phyloP scores from a whole-genome alignment of 1,140 invertebrate genomes.

The Drusus annulatus region DNA sequence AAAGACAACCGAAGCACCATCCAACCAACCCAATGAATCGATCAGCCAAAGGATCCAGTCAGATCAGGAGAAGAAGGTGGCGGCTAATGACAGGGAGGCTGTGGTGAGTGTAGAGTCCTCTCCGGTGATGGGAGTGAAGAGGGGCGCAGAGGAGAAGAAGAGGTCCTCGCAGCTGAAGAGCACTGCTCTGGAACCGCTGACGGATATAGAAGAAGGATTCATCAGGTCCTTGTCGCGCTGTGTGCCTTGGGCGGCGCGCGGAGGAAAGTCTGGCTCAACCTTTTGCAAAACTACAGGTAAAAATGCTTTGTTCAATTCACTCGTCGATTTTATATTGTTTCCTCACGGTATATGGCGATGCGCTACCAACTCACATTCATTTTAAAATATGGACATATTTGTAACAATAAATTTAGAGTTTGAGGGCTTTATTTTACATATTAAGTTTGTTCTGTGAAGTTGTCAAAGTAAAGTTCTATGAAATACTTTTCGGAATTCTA shows the following conservation, averaged over 20 bases:
- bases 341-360: no score
- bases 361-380: no score
- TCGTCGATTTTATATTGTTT: no score
- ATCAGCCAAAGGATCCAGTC: neutral
- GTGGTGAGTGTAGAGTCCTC: slow-evolving; percentile 42
- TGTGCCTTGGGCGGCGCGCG: slow-evolving; percentile 93
- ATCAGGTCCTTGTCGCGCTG: slow-evolving; percentile 91
- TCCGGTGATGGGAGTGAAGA: slow-evolving; percentile 46
- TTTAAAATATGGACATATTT: no score
- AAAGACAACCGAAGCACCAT: neutral
- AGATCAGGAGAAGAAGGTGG: neutral
- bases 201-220: slow-evolving; percentile 72
- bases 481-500: no score
- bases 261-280: slow-evolving; percentile 96
- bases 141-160: slow-evolving; percentile 43
- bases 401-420: no score
- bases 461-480: no score
- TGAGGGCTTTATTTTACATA: no score
- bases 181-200: slow-evolving; percentile 54
- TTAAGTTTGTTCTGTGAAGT: no score
- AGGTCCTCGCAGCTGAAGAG: slow-evolving; percentile 34
- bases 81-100: slow-evolving; percentile 21
- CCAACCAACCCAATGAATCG: neutral
- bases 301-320: neutral
- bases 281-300: slow-evolving; percentile 95